These are phyloP conservation scores for Todiramphus saurophagus DNA, from an alignment of 2,113 vertebrate species.

Conservation along the genomic window DNA sequence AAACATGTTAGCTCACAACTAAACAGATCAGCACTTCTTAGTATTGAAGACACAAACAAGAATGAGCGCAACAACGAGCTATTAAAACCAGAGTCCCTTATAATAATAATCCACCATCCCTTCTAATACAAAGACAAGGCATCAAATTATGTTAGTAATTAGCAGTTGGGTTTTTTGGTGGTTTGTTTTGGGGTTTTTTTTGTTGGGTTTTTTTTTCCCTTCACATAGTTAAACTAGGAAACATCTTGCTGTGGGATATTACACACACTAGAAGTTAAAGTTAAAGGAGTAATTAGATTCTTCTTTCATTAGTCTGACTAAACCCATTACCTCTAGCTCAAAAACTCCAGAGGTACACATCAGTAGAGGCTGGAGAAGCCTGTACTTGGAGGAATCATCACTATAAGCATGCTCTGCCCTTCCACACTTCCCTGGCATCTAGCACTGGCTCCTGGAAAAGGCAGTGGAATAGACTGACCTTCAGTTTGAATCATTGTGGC, in stretches of 20 bases:
- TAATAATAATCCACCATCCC: not conserved
- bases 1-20: not conserved
- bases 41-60: not conserved
- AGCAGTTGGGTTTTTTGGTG: not conserved
- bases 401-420: not conserved
- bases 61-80: not conserved
- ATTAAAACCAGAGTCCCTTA: not conserved
- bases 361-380: not conserved
- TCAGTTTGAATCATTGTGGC: not conserved
- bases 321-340: not conserved
- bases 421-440: not conserved
- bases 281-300: not conserved
- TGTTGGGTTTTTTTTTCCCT: not conserved
- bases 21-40: not conserved
- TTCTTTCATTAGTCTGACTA: not conserved
- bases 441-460: not conserved
- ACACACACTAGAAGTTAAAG: not conserved
- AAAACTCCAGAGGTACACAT: not conserved
- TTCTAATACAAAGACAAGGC: not conserved
- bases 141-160: not conserved
- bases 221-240: not conserved
- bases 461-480: not conserved
- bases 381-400: accelerated
- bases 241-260: not conserved
- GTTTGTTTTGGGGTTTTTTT: too few relatives aligned